Percentiles rank a stretch among this genome's conserved stretches.
phyloP scores from a whole-genome alignment of 92 coral and sea anemone species.

The Plumapathes pennacea region DNA sequence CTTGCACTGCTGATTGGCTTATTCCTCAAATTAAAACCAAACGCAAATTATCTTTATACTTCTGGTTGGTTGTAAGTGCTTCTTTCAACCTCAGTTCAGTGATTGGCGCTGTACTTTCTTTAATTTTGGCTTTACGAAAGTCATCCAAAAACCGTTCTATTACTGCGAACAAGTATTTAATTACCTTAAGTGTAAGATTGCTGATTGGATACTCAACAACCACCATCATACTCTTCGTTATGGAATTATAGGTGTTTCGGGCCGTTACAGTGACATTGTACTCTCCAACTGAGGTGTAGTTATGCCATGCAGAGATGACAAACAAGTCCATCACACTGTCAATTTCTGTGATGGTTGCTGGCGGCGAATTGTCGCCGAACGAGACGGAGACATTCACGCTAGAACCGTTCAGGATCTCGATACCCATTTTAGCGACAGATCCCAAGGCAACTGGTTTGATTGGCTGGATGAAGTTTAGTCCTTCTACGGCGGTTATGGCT shows the following conservation, averaged over 20 bases:
- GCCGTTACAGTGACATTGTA: constrained; percentile 59
- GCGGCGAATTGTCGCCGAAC: constrained; percentile 27
- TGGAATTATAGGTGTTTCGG: constrained; percentile 32
- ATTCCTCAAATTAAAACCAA: too few species aligned
- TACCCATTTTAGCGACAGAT: constrained; percentile 3
- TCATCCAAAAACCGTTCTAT: too few species aligned
- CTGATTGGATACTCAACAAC: constrained; percentile 51
- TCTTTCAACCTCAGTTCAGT: too few species aligned
- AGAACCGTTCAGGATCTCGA: constrained; percentile 28
- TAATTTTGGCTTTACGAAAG: too few species aligned
- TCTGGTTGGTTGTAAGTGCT: too few species aligned
- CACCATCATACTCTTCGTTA: constrained; percentile 32
- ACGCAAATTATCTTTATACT: too few species aligned
- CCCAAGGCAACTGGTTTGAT: constrained; percentile 25
- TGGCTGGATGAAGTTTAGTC: constrained; percentile 33
- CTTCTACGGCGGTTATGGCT: constrained; percentile 25
- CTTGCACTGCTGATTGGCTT: too few species aligned
- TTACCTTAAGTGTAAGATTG: constrained; percentile 54
- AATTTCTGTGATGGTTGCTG: constrained; percentile 8
- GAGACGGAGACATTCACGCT: constrained; percentile 23
- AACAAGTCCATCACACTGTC: constrained; percentile 52
- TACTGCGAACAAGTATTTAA: too few species aligned
- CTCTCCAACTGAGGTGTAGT: constrained; percentile 50
- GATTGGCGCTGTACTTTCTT: too few species aligned
- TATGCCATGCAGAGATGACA: constrained; percentile 47